Conservation (phyloP, 2,797 vertebrate species). For the Eulemur mongoz region DNA sequence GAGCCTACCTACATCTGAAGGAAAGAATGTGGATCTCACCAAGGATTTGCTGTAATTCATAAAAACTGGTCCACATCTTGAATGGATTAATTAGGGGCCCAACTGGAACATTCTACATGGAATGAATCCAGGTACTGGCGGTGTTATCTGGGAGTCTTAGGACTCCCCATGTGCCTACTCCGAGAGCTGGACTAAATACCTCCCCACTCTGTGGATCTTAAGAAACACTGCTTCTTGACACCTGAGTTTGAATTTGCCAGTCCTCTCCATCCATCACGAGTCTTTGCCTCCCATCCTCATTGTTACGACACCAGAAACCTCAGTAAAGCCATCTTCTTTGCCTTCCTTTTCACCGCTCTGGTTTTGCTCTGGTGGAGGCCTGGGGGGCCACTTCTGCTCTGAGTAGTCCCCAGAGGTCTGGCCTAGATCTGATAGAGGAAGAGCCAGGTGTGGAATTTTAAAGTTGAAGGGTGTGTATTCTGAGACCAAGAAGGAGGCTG, state of each 20-base stretch:
- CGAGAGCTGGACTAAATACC: neutral
- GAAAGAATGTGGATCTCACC: neutral
- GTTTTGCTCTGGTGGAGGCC: neutral
- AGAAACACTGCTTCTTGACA: neutral
- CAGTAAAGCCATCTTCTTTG: neutral
- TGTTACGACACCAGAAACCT: neutral
- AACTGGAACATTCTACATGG: neutral
- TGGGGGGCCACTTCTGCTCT: neutral
- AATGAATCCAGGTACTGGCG: neutral
- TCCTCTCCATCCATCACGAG: neutral
- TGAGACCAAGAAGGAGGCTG: neutral
- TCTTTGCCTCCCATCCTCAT: neutral
- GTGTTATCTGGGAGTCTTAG: neutral
- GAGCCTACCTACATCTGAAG: neutral
- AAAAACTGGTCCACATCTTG: neutral
- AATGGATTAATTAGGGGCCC: neutral
- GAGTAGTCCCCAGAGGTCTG: neutral
- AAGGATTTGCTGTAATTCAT: neutral
- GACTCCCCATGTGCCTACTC: neutral
- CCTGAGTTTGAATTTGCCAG: neutral
- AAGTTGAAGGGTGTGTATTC: neutral
- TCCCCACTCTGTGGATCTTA: neutral
- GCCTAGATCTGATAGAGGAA: neutral
- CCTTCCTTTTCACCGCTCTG: neutral
- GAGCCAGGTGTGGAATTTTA: neutral